These are phyloP conservation scores for Ophion ventricosus DNA, from an alignment of 2,888 invertebrate genomes.

Conservation along the genomic window DNA sequence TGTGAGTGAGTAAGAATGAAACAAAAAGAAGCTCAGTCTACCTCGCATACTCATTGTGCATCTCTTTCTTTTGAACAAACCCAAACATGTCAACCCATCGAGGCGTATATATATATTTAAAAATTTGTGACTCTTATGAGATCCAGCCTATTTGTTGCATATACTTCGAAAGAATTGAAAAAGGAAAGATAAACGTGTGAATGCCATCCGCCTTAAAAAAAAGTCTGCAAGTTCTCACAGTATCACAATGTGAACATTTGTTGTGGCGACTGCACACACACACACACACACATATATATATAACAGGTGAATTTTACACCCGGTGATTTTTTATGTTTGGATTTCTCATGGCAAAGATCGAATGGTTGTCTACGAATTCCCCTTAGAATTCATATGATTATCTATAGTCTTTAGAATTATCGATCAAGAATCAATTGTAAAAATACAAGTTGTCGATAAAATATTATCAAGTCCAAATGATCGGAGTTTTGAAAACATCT, in stretches of 20 bases:
- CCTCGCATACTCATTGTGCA: conserved; percentile 84
- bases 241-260: conserved; percentile 22
- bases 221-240: conserved; percentile 42
- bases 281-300: too few species aligned
- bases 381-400: too few species aligned
- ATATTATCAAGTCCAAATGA: too few species aligned
- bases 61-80: conserved; percentile 73
- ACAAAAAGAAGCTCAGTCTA: conserved; percentile 71
- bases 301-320: too few species aligned
- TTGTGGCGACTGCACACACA: conserved; percentile 23
- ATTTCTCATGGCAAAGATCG: too few species aligned
- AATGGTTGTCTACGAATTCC: too few species aligned
- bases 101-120: conserved; percentile 78
- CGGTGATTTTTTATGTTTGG: too few species aligned
- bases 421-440: too few species aligned
- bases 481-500: too few species aligned
- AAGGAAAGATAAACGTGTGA: conserved; percentile 35
- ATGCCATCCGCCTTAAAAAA: conserved; percentile 57
- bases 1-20: conserved; percentile 35
- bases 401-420: too few species aligned
- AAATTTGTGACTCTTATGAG: conserved; percentile 71
- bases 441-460: too few species aligned
- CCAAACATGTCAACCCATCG: conserved; percentile 72
- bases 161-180: conserved; percentile 46
- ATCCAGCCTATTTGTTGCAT: conserved; percentile 67